Conservation (phyloP, 92 coral and sea anemone genomes). For the Umimayanthus chanpuru region DNA sequence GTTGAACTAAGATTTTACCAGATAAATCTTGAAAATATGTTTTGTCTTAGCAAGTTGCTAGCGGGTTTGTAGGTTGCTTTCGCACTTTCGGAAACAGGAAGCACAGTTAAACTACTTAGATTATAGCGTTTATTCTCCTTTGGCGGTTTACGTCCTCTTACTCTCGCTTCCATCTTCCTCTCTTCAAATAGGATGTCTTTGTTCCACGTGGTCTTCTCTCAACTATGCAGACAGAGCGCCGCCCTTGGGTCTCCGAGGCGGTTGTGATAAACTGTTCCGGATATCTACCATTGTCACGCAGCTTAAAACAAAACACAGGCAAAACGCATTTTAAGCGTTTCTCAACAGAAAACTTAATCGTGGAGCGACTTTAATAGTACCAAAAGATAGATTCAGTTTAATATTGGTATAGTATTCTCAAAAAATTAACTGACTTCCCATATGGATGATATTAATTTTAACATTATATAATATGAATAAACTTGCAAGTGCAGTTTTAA, state of each 20-base stretch:
- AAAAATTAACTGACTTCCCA: too few species aligned
- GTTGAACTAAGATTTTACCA: background rate
- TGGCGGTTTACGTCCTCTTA: background rate
- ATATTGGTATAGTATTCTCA: too few species aligned
- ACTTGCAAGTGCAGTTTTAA: too few species aligned
- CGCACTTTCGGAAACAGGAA: background rate
- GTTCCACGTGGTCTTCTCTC: background rate
- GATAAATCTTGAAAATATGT: background rate
- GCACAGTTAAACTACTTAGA: background rate
- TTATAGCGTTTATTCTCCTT: background rate
- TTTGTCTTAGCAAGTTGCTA: background rate
- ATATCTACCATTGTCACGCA: too few species aligned
- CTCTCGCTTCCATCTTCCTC: background rate
- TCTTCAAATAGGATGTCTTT: background rate
- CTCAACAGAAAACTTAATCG: too few species aligned
- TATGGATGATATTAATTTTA: too few species aligned
- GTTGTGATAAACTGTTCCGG: background rate
- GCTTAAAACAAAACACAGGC: too few species aligned
- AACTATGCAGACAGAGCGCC: too few species aligned
- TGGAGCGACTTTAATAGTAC: too few species aligned
- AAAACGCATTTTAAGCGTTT: too few species aligned
- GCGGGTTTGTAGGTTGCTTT: background rate
- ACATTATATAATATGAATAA: too few species aligned
- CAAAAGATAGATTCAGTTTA: too few species aligned
- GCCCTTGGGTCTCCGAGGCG: background rate